Evolutionary conservation across 2,113 vertebrate genomes (phyloP), one percentile per base, ranked within the genome.

Genomic region (Seriola rivoliana): DNA sequence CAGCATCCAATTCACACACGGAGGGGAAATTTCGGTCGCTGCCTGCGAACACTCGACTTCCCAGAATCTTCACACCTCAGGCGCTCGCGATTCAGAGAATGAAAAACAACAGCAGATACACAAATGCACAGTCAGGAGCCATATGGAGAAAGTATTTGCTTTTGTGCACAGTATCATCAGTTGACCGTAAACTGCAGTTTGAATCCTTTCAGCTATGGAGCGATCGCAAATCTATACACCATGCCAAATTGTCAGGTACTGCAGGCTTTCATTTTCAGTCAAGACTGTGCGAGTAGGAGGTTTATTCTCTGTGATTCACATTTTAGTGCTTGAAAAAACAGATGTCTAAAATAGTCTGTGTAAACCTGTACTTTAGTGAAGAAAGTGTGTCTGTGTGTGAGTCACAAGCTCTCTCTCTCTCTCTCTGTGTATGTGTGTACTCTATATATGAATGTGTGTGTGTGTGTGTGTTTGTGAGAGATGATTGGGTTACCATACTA

Each of bases 401-500:
- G 71, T 40, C 38, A 50, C 66, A 58, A 38, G 32, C 62, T 62
- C 17, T 29, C 29, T 29, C 29, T 12, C 34, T 64, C 36, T 5
- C 7, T 66, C 11, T 42, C 46, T 60, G 11, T 42, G 54, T 59
- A 21, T 75, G 55, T 70, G 38, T 68, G 40, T 23, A 34, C 68
- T 55, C 38, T 77, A 23, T 66, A 25, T 46, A 10, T 17, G 46
- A 16, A 4, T 48, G 17, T 52, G 19, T 48, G 14, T 64, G 7
- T 42, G 58, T 44, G 38, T 16, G 46, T 40, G 54, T 5, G 52
- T 36, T 55, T 62, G 67, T 40, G 78, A n/a, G 38, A 60, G 80
- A 85, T 90, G 89, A 87, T 88, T 87, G 86, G 80, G 77, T 91
- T 89, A 82, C 72, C 64, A 54, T 70, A 73, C 75, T 46, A 69